These are phyloP conservation scores for Eueremaeus valkanovi DNA, from an alignment of 2,888 invertebrate genomes.

Conservation along the genomic window DNA sequence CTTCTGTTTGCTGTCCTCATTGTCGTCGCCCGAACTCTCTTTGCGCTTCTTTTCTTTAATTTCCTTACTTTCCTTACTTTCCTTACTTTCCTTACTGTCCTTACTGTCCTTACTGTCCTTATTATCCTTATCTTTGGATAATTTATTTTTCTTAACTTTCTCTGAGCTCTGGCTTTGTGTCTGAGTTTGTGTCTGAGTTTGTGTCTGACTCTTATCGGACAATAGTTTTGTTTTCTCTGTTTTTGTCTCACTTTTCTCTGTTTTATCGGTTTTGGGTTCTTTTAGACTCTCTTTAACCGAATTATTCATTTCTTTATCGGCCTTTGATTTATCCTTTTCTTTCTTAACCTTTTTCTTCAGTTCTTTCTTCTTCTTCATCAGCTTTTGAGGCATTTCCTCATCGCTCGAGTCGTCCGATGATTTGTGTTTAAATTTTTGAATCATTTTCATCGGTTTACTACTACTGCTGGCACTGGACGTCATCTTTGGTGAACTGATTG, in stretches of 20 bases:
- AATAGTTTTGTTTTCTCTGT: not conserved
- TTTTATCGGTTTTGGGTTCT: conserved; percentile 62
- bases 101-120: not conserved
- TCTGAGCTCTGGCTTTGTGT: not conserved
- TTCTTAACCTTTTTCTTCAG: conserved; percentile 41
- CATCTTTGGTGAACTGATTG: not conserved
- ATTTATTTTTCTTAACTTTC: conserved; percentile 13
- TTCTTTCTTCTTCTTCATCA: conserved; percentile 31
- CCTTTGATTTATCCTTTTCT: conserved; percentile 37
- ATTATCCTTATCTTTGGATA: conserved; percentile 37
- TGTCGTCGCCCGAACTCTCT: conserved; percentile 29
- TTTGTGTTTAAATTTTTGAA: not conserved
- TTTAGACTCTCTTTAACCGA: conserved; percentile 61
- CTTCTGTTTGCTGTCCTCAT: conserved; percentile 42
- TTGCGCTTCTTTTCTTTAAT: no score
- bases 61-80: conserved; percentile 35
- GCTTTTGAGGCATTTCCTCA: conserved; percentile 50
- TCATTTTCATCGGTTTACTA: not conserved
- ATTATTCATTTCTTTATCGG: conserved; percentile 57
- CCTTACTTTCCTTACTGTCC: conserved; percentile 10
- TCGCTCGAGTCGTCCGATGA: conserved; percentile 34
- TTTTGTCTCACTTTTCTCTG: not conserved
- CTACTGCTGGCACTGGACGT: no score
- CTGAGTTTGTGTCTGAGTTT: conserved; percentile 13
- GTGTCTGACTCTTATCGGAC: conserved; percentile 2